These are phyloP conservation scores for Athripsodes cinereus DNA, from an alignment of 2,888 invertebrate genomes.

Conservation along the genomic window DNA sequence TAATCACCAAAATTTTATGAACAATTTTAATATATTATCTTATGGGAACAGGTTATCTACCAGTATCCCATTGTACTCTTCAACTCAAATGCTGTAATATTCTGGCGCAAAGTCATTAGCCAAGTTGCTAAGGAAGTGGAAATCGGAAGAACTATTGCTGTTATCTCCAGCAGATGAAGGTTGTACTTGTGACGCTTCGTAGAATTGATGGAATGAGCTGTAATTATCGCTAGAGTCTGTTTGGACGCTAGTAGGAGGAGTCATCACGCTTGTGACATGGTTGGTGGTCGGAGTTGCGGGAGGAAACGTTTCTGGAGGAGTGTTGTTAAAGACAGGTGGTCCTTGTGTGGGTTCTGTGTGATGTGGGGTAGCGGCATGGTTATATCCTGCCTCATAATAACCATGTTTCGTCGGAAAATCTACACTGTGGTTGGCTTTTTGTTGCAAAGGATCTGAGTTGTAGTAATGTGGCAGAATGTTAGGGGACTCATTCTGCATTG, in stretches of 20 bases:
- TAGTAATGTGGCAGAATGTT: constrained; percentile 40
- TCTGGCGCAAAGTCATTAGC: constrained; percentile 91
- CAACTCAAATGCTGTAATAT: constrained; percentile 67
- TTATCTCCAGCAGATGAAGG: constrained; percentile 58
- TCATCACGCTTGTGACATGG: constrained; percentile 41
- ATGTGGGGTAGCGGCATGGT: constrained; percentile 35
- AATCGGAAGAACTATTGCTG: constrained; percentile 89
- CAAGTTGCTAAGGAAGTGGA: constrained; percentile 87
- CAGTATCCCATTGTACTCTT: constrained; percentile 51
- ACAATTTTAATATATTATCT: constrained; percentile 25
- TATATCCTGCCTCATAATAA: constrained; percentile 52
- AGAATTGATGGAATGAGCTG: constrained; percentile 66
- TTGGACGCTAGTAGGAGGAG: constrained; percentile 52
- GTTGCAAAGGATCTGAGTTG: constrained; percentile 37
- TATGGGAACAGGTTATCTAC: constrained; percentile 50
- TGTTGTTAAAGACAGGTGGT: constrained; percentile 28
- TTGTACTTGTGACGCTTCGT: constrained; percentile 51
- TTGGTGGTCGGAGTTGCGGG: constrained; percentile 22
- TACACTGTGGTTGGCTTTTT: constrained; percentile 46
- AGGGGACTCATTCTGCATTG: constrained; percentile 41
- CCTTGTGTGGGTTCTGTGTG: constrained; percentile 26
- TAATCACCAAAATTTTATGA: constrained; percentile 4
- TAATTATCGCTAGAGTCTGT: constrained; percentile 61
- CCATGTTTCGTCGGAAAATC: constrained; percentile 48
- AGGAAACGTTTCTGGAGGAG: constrained; percentile 18